These are phyloP conservation scores for Saturnia japonica DNA, from an alignment of 2,888 invertebrate genomes.

Conservation along the genomic window DNA sequence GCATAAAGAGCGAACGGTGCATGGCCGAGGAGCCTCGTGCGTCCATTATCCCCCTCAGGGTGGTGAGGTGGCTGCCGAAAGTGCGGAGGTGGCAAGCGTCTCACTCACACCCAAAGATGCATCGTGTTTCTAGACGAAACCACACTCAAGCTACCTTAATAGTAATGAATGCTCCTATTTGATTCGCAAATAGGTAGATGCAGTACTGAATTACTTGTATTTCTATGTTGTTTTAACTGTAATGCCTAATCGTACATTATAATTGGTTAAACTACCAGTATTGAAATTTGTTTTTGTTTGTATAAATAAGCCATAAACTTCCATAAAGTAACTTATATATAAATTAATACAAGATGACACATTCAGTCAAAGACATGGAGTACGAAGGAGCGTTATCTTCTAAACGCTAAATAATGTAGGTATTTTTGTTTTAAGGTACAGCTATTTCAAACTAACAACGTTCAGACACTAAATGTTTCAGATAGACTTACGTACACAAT, in stretches of 20 bases:
- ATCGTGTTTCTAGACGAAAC: constrained; percentile 77
- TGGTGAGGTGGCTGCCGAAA: constrained; percentile 61
- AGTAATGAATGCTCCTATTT: constrained; percentile 64
- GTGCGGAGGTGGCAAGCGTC: constrained; percentile 60
- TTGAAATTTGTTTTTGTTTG: not conserved
- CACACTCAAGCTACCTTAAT: constrained; percentile 69
- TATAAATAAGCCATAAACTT: no score
- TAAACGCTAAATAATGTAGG: not conserved
- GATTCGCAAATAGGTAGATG: constrained; percentile 9
- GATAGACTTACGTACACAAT: constrained; percentile 39
- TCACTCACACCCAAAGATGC: constrained; percentile 77
- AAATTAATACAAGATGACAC: not conserved
- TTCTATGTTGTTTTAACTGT: not conserved
- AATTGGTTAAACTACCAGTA: not conserved
- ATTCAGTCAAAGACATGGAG: not conserved
- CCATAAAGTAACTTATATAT: no score
- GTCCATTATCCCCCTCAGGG: constrained; percentile 71
- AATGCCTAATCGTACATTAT: not conserved
- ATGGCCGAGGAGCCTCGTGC: constrained; percentile 75
- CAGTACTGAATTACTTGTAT: not conserved
- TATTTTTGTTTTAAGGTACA: not conserved
- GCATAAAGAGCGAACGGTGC: constrained; percentile 73
- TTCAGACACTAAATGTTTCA: constrained; percentile 19
- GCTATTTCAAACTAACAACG: constrained; percentile 6
- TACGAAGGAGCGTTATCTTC: not conserved